These are phyloP conservation scores for Neopelma chrysocephalum DNA, from an alignment of 2,797 vertebrate genomes.

Conservation along the genomic window DNA sequence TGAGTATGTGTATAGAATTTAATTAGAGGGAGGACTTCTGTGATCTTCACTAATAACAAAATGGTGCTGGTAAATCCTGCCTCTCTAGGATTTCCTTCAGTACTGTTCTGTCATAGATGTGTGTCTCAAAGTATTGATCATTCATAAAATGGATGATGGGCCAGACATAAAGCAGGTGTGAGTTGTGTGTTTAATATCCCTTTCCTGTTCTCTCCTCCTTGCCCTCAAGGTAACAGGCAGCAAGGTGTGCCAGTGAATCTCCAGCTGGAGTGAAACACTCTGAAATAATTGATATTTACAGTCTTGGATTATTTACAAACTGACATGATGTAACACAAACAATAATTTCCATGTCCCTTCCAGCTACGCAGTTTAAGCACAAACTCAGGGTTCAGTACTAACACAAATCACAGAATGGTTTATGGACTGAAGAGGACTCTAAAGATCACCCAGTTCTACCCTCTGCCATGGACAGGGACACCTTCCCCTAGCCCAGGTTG, in stretches of 20 bases:
- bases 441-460: not conserved
- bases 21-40: not conserved
- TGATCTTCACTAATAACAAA: not conserved
- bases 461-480: not conserved
- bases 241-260: not conserved
- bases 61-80: not conserved
- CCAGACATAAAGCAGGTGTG: not conserved
- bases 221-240: not conserved
- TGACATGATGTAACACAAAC: not conserved
- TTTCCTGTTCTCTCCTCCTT: not conserved
- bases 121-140: not conserved
- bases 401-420: not conserved
- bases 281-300: not conserved
- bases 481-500: not conserved
- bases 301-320: not conserved
- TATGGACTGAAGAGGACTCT: not conserved
- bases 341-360: not conserved
- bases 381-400: not conserved
- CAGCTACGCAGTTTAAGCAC: not conserved
- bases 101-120: not conserved
- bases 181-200: not conserved
- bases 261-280: not conserved
- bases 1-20: not conserved
- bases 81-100: not conserved
- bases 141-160: not conserved